A percentile compares a stretch with the other conserved stretches of the same genome.
phyloP scores from a whole-genome alignment of 2,888 invertebrate species.

The Pardosa pseudoannulata region DNA sequence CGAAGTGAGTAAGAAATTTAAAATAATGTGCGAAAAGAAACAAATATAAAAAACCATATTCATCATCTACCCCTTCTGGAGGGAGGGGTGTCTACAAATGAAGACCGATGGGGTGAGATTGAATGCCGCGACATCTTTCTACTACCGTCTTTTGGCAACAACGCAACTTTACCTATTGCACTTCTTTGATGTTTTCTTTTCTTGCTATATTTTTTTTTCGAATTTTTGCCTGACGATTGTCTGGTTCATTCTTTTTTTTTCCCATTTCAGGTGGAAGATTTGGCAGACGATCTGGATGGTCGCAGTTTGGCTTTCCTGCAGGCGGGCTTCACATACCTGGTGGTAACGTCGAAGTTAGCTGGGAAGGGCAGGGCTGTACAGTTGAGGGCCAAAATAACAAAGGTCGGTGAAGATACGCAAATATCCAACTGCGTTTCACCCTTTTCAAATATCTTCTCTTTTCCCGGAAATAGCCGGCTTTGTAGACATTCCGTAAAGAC shows the following conservation, averaged over 20 bases:
- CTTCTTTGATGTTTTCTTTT: neutral
- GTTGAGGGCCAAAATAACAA: conserved; percentile 48
- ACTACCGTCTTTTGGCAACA: neutral
- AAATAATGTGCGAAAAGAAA: neutral
- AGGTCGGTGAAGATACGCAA: conserved; percentile 28
- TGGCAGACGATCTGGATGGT: conserved; percentile 62
- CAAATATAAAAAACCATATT: neutral
- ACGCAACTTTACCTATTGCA: conserved; percentile 4
- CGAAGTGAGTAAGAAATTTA: neutral
- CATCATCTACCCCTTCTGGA: neutral
- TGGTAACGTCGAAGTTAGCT: conserved; percentile 60
- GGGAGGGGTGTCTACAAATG: neutral
- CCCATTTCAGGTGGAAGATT: conserved; percentile 49
- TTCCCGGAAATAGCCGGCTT: too few species aligned
- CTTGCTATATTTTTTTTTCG: neutral
- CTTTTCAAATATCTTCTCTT: too few species aligned
- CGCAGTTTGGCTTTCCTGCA: conserved; percentile 52
- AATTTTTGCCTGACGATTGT: neutral
- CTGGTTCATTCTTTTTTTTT: neutral
- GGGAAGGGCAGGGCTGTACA: conserved; percentile 56
- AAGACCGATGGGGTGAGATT: conserved; percentile 7
- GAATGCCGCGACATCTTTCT: conserved; percentile 5
- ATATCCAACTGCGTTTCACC: too few species aligned
- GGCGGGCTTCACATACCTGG: conserved; percentile 51
- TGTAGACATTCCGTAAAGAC: too few species aligned